A percentile compares a stretch with the other conserved stretches of the same genome.
These are phyloP conservation scores for Eudasyphora cyanicolor DNA, from an alignment of 2,888 invertebrate species.

Conservation along the genomic window DNA sequence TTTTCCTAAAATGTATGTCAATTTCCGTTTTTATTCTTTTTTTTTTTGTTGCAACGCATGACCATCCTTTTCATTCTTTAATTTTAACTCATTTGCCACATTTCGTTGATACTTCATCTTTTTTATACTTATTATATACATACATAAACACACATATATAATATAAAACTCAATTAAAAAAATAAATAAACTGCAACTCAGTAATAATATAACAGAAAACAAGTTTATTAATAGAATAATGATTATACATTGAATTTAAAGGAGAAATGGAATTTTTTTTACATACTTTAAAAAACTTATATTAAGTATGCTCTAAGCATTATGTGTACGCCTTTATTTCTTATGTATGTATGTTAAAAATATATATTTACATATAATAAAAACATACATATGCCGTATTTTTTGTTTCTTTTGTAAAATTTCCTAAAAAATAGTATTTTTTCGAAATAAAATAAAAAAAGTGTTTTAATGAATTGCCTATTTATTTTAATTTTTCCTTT, in stretches of 20 bases:
- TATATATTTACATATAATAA: background rate
- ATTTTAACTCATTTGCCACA: background rate
- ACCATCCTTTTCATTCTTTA: background rate
- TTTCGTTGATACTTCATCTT: background rate
- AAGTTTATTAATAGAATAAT: background rate
- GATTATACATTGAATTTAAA: slow-evolving; percentile 2
- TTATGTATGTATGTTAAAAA: slow-evolving; percentile 15
- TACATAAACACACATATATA: background rate
- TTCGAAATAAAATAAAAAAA: slow-evolving; percentile 34
- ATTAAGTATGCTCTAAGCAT: slow-evolving; percentile 50
- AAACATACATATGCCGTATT: background rate
- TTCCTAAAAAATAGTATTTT: slow-evolving; percentile 13
- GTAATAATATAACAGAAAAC: slow-evolving; percentile 3
- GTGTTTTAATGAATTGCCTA: slow-evolving; percentile 5
- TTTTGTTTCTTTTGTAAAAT: slow-evolving; percentile 26
- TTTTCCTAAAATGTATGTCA: background rate
- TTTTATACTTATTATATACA: slow-evolving; percentile 4
- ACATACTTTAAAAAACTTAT: slow-evolving; percentile 5
- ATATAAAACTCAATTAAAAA: background rate
- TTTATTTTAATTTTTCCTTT: slow-evolving; percentile 52
- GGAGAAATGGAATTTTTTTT: slow-evolving; percentile 24
- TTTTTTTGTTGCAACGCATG: background rate
- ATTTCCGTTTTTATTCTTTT: background rate
- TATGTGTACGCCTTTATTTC: slow-evolving; percentile 38
- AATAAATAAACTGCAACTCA: slow-evolving; percentile 12